These are phyloP conservation scores for Periophthalmus magnuspinnatus DNA, from an alignment of 2,797 vertebrate species.

Conservation along the genomic window DNA sequence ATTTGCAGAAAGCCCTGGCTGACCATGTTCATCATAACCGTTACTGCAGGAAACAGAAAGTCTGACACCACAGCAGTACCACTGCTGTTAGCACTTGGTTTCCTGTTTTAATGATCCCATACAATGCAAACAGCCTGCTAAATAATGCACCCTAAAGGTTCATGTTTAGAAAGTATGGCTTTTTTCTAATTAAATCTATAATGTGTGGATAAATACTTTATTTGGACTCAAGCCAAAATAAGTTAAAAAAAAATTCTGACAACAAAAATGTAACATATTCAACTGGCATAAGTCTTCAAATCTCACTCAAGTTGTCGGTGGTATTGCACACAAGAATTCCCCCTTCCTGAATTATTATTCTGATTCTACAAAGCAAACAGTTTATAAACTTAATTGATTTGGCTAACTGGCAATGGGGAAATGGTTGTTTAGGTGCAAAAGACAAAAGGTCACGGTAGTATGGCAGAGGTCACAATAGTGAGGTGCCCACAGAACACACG, in stretches of 20 bases:
- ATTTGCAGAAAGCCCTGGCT: conserved; percentile 61
- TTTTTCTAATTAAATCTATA: too few relatives aligned
- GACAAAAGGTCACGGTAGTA: not conserved
- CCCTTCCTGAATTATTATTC: not conserved
- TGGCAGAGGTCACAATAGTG: not conserved
- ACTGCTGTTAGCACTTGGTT: not conserved
- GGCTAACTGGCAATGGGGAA: not conserved
- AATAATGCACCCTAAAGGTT: conserved; percentile 60
- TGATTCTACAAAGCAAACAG: too few relatives aligned
- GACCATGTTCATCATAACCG: conserved; percentile 68
- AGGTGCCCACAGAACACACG: not conserved
- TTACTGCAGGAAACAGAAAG: conserved; percentile 8
- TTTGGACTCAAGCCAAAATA: not conserved
- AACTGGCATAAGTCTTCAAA: too few relatives aligned
- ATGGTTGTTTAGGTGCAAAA: not conserved
- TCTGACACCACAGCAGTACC: not conserved
- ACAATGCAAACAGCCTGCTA: conserved; percentile 51
- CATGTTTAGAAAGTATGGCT: too few relatives aligned
- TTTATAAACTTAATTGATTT: not conserved
- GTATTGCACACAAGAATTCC: not conserved
- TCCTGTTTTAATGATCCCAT: conserved; percentile 53
- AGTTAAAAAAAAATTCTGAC: not conserved
- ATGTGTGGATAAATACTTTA: not conserved
- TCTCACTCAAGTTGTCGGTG: too few relatives aligned
- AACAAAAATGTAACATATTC: too few relatives aligned